Base-by-base conservation (phyloP, 2,797 vertebrate genomes). In the Stomatorhinus walkeri region DNA sequence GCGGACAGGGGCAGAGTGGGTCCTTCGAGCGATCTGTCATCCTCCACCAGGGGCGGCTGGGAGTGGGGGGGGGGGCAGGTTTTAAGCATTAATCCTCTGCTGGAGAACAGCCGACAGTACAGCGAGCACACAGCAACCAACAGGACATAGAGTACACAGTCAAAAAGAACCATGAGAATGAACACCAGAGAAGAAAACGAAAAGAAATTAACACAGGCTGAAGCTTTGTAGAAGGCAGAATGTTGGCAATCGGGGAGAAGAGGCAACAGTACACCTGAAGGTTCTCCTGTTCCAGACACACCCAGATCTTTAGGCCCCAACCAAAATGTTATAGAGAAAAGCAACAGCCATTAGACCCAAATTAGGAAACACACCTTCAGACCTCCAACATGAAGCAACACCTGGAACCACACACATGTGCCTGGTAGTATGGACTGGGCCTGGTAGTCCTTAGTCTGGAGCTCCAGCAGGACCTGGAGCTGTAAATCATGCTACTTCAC, bases 41-140 rank as follows among this genome's bases (percentile, higher is more conserved):
- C 96, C 91, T 96, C 96, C 91, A 98, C 97, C 90, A 97, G 91
- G 0, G 98, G 98, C 0, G 96, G 98, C 98, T 99, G 54, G 89
- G 90, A 94, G 89, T 87, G 28, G 54, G 5, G 16, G 52, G 49
- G 49, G 48, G 10, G 54, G 83, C 28, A 90, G 89, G 92, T 22
- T 90, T 61, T 89, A 92, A 84, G 88, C 14, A 84, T 81, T 76
- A 76, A 76, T 76, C 68, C 14, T 76, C 14, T 28, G 36, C 43
- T 7, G 88, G 16, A 89, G 32, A 54, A 40, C 68, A 40, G 68
- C 16, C 32, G 36, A 76, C 32, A 36, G 68, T 19, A 88, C 68
- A 87, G 91, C 89, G 43, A 85, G 40, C n/a, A 22, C 10, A 76
- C 72, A 56, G 28, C 6, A 24, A 10, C 4, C 32, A 5, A 32